Conservation (phyloP, 2,113 vertebrate species). For the Tragelaphus buxtoni region DNA sequence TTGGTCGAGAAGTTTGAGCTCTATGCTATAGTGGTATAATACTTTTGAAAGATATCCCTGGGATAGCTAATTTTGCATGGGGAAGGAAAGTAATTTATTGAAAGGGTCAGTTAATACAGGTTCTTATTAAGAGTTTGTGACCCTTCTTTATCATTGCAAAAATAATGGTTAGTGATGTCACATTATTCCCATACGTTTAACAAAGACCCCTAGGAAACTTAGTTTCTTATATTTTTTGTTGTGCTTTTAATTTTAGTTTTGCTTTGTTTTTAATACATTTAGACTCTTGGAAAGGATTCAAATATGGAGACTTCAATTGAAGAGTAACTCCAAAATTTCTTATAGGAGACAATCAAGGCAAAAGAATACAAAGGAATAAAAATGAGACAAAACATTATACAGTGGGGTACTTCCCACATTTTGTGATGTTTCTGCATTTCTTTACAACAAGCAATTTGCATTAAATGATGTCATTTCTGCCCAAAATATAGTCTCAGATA, state of each 20-base stretch:
- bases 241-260: not conserved
- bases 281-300: not conserved
- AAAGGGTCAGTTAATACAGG: not conserved
- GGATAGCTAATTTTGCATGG: not conserved
- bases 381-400: not conserved
- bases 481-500: not conserved
- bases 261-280: not conserved
- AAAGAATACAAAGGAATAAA: not conserved
- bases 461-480: not conserved
- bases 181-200: not conserved
- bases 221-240: not conserved
- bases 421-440: not conserved
- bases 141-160: not conserved
- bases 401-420: not conserved
- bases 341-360: not conserved
- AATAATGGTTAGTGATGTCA: not conserved
- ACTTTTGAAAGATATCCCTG: not conserved
- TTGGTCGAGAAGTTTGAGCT: not conserved
- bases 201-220: not conserved
- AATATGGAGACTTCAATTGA: not conserved
- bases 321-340: not conserved
- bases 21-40: not conserved
- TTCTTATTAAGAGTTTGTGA: not conserved
- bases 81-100: not conserved
- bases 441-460: not conserved